Conservation (phyloP, 2,888 invertebrate genomes). For the Liodrosophila aerea region DNA sequence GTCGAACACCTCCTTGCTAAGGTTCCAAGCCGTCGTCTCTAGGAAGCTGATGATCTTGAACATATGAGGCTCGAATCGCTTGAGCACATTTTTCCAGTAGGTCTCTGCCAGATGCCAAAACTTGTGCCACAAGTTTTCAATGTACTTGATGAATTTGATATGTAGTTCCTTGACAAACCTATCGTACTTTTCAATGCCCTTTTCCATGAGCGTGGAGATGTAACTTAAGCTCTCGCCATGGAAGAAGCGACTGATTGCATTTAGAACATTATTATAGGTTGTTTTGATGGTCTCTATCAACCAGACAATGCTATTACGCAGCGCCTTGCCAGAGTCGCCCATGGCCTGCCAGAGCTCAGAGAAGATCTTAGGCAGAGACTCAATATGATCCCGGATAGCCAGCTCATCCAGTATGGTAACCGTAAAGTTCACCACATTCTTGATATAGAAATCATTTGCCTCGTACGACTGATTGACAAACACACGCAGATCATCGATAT, state of each 20-base stretch:
- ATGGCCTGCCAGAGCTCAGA: constrained; percentile 93
- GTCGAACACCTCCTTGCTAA: constrained; percentile 89
- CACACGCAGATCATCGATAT: constrained; percentile 85
- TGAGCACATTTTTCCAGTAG: constrained; percentile 89
- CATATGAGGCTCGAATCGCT: constrained; percentile 90
- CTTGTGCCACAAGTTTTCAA: constrained; percentile 89
- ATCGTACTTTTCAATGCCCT: constrained; percentile 89
- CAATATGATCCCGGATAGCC: constrained; percentile 89
- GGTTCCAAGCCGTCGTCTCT: constrained; percentile 88
- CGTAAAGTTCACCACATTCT: constrained; percentile 88
- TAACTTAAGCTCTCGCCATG: constrained; percentile 90
- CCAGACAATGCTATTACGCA: constrained; percentile 89
- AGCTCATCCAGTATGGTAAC: constrained; percentile 89
- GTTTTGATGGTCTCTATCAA: constrained; percentile 86
- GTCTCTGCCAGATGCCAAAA: constrained; percentile 85
- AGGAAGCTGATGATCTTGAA: constrained; percentile 89
- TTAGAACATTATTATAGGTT: constrained; percentile 88
- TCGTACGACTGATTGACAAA: constrained; percentile 91
- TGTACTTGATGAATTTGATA: constrained; percentile 86
- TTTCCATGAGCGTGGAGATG: constrained; percentile 87
- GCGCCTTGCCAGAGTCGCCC: constrained; percentile 91
- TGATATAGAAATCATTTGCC: constrained; percentile 92
- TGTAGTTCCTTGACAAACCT: constrained; percentile 90
- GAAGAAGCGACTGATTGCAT: constrained; percentile 87
- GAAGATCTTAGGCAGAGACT: constrained; percentile 90